Base-by-base conservation (phyloP, 2,113 vertebrate species). In the Heptranchias perlo region DNA sequence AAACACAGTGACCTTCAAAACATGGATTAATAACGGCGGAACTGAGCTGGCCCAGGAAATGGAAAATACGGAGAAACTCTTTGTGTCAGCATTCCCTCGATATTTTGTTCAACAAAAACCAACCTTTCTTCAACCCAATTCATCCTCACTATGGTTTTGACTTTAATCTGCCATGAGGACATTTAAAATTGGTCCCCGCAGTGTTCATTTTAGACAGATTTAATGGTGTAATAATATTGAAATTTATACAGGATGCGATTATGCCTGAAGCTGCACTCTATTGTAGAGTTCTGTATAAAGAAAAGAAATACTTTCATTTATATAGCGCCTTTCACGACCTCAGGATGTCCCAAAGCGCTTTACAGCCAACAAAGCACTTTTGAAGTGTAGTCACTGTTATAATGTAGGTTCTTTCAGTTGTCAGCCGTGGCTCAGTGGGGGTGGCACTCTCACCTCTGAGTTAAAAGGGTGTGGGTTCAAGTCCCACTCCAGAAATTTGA, bases 81-180 rank as follows among this genome's bases (percentile, higher is more conserved):
- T 3, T n/a, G 35, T 39, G 58, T 44, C 21, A 93, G 58, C n/a
- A 39, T 16, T 93, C 58, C 31, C 87, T 31, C 58, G 54, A 92
- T 62, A 92, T 39, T 92, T 92, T 92, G 18, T n/a, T 92, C 39
- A n/a, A n/a, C 54, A 61, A 92, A n/a, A 92, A 92, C 54, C 31
- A 92, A 61, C 14, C 31, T 61, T 92, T 18, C 87, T 61, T 3
- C 54, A 1, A 62, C 21, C 58, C 89, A 62, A 62, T 18, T 93
- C 35, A n/a, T 62, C 39, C 35, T 2, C 58, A 2, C 35, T 39
- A 39, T 64, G 54, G 8, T 93, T 16, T 61, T 21, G 87, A 92
- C 87, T n/a, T 92, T 92, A 92, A 58, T 31, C 14, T 58, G 89
- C 25, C 35, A 7, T 18, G 89, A 62, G 35, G 31, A 23, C 18